Evolutionary conservation across 2,888 invertebrate species (phyloP).

Genomic region (Drosophila pseudotalamancana): DNA sequence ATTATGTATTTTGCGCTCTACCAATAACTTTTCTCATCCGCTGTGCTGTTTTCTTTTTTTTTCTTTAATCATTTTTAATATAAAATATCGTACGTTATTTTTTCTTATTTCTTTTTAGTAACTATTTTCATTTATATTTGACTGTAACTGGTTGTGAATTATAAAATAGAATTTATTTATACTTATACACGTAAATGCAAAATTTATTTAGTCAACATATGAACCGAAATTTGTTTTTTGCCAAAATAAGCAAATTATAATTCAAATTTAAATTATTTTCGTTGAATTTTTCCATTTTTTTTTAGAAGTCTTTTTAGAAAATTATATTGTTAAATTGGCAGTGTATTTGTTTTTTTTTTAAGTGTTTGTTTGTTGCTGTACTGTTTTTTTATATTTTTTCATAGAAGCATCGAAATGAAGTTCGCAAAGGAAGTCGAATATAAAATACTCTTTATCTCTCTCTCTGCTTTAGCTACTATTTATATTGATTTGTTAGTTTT

Average conservation of each 20-base stretch:
- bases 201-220: constrained; percentile 42
- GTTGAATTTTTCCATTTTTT: constrained; percentile 23
- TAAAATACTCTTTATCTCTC: constrained; percentile 11
- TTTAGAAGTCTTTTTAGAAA: constrained; percentile 29
- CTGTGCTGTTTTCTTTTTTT: constrained; percentile 26
- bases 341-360: constrained; percentile 29
- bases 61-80: constrained; percentile 1
- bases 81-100: constrained; percentile 36
- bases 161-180: constrained; percentile 2
- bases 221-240: constrained; percentile 1
- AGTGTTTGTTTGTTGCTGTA: constrained; percentile 39
- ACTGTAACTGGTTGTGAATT: constrained; percentile 14
- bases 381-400: constrained; percentile 8
- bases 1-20: constrained; percentile 52
- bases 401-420: constrained; percentile 34
- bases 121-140: constrained; percentile 15
- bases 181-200: constrained; percentile 55
- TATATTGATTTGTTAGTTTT: constrained; percentile 8
- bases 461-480: constrained; percentile 11
- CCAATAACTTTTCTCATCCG: constrained; percentile 28
- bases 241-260: constrained; percentile 18
- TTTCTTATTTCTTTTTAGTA: too few species aligned
- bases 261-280: constrained; percentile 20
- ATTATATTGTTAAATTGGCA: constrained; percentile 43
- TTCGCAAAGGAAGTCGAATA: constrained; percentile 26